Evolutionary conservation across 1,140 invertebrate species (phyloP), one percentile per base, ranked within the genome.

Genomic region (Globodera ellingtonae): DNA sequence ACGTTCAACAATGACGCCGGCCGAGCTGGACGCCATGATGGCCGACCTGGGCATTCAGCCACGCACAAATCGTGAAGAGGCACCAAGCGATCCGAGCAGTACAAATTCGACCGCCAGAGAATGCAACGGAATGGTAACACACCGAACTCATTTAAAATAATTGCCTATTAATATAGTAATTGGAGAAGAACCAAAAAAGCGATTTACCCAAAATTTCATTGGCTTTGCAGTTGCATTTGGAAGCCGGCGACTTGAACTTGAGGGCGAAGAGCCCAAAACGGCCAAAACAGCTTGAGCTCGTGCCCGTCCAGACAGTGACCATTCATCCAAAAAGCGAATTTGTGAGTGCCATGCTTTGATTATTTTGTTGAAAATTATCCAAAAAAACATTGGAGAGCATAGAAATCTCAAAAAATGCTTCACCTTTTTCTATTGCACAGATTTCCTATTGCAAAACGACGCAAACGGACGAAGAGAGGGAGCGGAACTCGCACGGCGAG

Each of bases 391-490:
- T 0, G 35, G 35, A 35, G 35, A 35, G 35, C 35, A 35, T 35
- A 35, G 35, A 35, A 35, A 24, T 24, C 3, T 35, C n/a, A n/a
- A n/a, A 35, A 35, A 35, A 35, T 35, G 35, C 35, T 35, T 35
- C 35, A 35, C 1, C 0, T 35, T 35, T 35, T 35, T 35, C 35
- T 24, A 0, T n/a, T n/a, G 48, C 75, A 66, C 8, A 82, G 81
- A 50, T 82, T 8, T 81, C 82, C 82, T 82, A 82, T 35, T 75
- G 81, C 35, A 82, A 82, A 78, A 82, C 81, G 44, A 82, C 81
- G 15, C 81, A 82, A 69, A 82, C 81, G 24, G 81, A 82, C 62
- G 81, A 82, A 24, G 81, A 81, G 47, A 21, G 52, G 48, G 81
- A 84, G 24, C 52, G 52, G 21, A 44, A 75, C 52, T 81, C 69